Evolutionary conservation across 2,797 vertebrate species (phyloP).

Genomic region (Brotula barbata): DNA sequence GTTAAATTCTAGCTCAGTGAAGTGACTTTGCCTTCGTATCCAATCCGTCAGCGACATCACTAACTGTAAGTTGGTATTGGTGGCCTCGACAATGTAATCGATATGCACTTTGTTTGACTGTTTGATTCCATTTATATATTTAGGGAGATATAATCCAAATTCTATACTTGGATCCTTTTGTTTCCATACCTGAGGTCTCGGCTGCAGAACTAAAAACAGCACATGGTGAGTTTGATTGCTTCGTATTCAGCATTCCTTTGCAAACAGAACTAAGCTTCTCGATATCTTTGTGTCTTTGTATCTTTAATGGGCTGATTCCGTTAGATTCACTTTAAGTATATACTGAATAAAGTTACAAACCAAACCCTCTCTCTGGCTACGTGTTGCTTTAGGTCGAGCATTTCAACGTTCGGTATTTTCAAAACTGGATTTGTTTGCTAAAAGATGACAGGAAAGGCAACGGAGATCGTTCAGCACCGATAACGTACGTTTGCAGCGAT

Average conservation of each 20-base stretch:
- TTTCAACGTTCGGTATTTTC: neutral
- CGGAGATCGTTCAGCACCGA: neutral
- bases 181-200: constrained; percentile 3
- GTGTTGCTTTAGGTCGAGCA: neutral
- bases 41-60: constrained; percentile 45
- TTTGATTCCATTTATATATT: constrained; percentile 40
- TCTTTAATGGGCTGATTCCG: constrained; percentile 11
- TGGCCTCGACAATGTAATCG: constrained; percentile 68
- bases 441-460: neutral
- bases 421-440: constrained; percentile 10
- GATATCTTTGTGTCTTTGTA: constrained; percentile 22
- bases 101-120: constrained; percentile 70
- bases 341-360: neutral
- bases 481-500: constrained; percentile 17
- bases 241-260: constrained; percentile 16
- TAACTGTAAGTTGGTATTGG: constrained; percentile 47
- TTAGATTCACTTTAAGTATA: constrained; percentile 21
- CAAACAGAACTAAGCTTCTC: constrained; percentile 9
- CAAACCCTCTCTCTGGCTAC: constrained; percentile 21
- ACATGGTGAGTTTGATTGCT: constrained; percentile 13
- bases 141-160: constrained; percentile 5
- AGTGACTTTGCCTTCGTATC: constrained; percentile 64
- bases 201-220: constrained; percentile 18
- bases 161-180: constrained; percentile 18
- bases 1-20: constrained; percentile 48